phyloP scores from a whole-genome alignment of 2,797 vertebrate species.

The Muraenolepis orangiensis region DNA sequence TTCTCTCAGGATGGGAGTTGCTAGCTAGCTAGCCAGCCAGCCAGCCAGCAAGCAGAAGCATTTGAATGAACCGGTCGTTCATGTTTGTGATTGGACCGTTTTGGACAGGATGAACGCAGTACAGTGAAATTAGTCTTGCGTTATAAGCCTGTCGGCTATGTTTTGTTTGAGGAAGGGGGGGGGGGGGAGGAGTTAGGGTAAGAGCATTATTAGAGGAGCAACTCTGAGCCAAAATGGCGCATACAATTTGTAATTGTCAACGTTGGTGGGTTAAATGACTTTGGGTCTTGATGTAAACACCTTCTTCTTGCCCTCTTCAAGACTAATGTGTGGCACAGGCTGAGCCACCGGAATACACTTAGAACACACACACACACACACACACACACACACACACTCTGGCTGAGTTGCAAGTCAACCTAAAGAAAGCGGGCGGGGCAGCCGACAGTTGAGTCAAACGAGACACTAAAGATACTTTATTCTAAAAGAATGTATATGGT shows the following conservation, averaged over 20 bases:
- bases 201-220: neutral
- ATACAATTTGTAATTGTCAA: neutral
- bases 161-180: neutral
- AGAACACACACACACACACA: neutral
- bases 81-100: neutral
- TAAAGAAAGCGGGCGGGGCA: neutral
- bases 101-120: neutral
- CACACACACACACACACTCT: neutral
- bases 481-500: constrained; percentile 5
- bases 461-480: constrained; percentile 2
- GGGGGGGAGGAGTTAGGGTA: too few species aligned
- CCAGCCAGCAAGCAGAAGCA: constrained; percentile 16
- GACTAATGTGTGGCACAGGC: neutral
- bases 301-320: neutral
- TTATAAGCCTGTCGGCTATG: neutral
- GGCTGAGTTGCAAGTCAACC: neutral
- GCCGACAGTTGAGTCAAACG: neutral
- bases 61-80: neutral
- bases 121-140: neutral
- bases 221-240: neutral
- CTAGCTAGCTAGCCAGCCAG: constrained; percentile 15
- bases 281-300: neutral
- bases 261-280: neutral
- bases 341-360: too few species aligned
- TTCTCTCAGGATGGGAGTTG: constrained; percentile 5